Evolutionary conservation across 2,888 invertebrate genomes (phyloP), one percentile per base, ranked within the genome.

Genomic region (Acleris emargana): DNA sequence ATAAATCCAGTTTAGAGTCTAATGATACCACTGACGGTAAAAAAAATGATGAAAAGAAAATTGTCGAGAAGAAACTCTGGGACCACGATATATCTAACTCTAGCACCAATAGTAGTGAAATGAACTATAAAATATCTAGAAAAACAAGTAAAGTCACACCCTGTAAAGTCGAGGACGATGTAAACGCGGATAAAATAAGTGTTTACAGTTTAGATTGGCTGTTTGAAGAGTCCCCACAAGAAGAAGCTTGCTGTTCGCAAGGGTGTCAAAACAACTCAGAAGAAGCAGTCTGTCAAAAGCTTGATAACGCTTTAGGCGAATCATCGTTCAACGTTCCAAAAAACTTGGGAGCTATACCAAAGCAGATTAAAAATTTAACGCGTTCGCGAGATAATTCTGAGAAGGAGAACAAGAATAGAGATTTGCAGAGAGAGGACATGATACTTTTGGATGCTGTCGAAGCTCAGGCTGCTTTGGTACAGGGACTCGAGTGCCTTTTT

Each of bases 321-420:
- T 81, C 91, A 16, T 93, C 85, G 72, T 89, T 81, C 72, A 93
- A 87, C 76, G 87, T 86, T 73, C 93, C 94, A 82, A 94, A 94
- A 82, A 95, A 95, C 82, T 93, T 95, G 76, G 96, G 96, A 67
- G 95, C 95, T 69, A 95, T 95, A 83, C 95, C 95, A 66, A 95
- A 96, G 84, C 95, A 95, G 85, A 87, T 92, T 76, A 93, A 91
- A 91, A 92, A 91, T 87, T 88, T 89, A 86, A 88, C 89, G 72
- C 82, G 94, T 86, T 82, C 93, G 76, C 80, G 94, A 76, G 87
- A 94, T 71, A 94, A 94, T 42, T 94, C 94, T 11, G 93, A 94
- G 62, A 93, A 93, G 80, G 93, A 93, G 80, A 93, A 93, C 81
- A 93, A 92, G 80, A 91, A 89, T 80, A 86, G 84, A 79, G 93